A percentile compares a stretch with the other conserved stretches of the same genome.
phyloP scores from a whole-genome alignment of 2,113 vertebrate genomes.

The Puntigrus tetrazona region DNA sequence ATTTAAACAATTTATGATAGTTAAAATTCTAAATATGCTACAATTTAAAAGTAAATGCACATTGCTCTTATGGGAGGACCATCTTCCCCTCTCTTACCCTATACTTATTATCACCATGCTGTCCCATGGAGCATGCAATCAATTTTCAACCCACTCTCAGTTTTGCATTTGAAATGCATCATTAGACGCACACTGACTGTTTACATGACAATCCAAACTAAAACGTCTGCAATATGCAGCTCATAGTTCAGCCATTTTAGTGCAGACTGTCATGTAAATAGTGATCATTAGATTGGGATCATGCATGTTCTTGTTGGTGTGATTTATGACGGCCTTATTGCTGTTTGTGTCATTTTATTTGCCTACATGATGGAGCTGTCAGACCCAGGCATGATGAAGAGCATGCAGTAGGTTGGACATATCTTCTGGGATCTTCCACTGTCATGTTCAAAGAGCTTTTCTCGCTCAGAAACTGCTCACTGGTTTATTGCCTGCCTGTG shows the following conservation, averaged over 20 bases:
- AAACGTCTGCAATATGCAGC: slow-evolving; percentile 20
- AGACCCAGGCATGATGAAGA: slow-evolving; percentile 67
- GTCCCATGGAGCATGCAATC: not conserved
- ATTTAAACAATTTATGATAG: no score
- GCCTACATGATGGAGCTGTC: slow-evolving; percentile 66
- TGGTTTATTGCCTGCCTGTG: slow-evolving; percentile 29
- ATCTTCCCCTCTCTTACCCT: not conserved
- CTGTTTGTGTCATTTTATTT: slow-evolving; percentile 65
- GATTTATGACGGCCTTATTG: slow-evolving; percentile 62
- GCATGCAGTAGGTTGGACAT: slow-evolving; percentile 26
- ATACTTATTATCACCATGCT: not conserved
- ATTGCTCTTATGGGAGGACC: not conserved
- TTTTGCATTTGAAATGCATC: slow-evolving; percentile 13
- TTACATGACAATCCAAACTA: not conserved
- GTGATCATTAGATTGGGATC: slow-evolving; percentile 56
- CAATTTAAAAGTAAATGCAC: not conserved
- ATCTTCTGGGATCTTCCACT: slow-evolving; percentile 56
- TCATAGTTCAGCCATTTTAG: not conserved
- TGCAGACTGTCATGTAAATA: not conserved
- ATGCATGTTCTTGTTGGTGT: slow-evolving; percentile 52
- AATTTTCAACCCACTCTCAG: slow-evolving; percentile 4
- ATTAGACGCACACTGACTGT: slow-evolving; percentile 12
- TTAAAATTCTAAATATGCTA: not conserved
- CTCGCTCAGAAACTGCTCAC: slow-evolving; percentile 43
- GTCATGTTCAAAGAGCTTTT: slow-evolving; percentile 51